A percentile compares a stretch with the other conserved stretches of the same genome.
Evolutionary conservation across 2,888 invertebrate genomes (phyloP).

Genomic region (Dryococelus australis): DNA sequence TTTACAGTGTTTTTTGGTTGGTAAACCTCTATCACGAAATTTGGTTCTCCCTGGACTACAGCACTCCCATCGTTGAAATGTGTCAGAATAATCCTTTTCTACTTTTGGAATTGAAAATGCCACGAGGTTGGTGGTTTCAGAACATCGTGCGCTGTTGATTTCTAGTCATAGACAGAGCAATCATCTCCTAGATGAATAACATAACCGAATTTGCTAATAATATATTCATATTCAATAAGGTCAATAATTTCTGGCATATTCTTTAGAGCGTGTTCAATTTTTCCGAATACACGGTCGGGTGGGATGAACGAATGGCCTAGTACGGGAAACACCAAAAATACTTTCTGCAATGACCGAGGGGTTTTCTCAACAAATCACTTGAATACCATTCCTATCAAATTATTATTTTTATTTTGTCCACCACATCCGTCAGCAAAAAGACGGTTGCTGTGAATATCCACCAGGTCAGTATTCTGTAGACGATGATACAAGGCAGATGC

Average conservation of each 20-base stretch:
- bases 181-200: not conserved
- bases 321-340: not conserved
- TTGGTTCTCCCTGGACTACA: too few species aligned
- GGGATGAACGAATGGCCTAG: not conserved
- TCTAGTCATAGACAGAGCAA: not conserved
- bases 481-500: too few species aligned
- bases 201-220: not conserved
- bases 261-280: not conserved
- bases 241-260: not conserved
- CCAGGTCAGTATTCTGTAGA: too few species aligned
- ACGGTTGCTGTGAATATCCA: too few species aligned
- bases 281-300: not conserved
- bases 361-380: too few species aligned
- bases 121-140: not conserved
- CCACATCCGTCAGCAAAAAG: too few species aligned
- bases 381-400: too few species aligned
- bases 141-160: not conserved
- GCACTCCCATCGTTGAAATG: not conserved
- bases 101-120: not conserved
- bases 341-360: too few species aligned
- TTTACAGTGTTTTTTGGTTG: not conserved
- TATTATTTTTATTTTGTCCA: too few species aligned
- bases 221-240: not conserved
- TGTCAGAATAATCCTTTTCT: not conserved
- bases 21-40: not conserved